phyloP scores from a whole-genome alignment of 2,888 invertebrate genomes.

The Sphinx pinastri region DNA sequence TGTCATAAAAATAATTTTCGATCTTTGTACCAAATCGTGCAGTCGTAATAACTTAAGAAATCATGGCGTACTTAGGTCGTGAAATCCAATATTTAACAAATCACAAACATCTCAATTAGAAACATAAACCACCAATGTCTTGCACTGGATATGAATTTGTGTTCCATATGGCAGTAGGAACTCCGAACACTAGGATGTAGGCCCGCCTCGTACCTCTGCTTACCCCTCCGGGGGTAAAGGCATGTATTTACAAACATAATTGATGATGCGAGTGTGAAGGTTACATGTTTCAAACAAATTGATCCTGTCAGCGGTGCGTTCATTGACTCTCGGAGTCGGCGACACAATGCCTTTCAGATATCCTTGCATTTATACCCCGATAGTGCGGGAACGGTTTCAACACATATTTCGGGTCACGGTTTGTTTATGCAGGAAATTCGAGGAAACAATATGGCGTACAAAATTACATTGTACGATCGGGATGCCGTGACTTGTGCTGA shows the following conservation, averaged over 20 bases:
- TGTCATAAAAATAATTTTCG: not conserved
- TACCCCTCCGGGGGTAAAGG: too few relatives aligned
- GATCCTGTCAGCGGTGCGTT: not conserved
- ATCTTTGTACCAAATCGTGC: not conserved
- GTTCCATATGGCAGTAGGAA: too few relatives aligned
- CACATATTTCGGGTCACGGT: conserved; percentile 6
- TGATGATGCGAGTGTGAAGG: not conserved
- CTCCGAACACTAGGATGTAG: too few relatives aligned
- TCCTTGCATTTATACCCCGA: conserved; percentile 26
- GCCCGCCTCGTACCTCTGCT: too few relatives aligned
- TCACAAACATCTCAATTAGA: too few relatives aligned
- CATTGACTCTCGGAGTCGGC: conserved; percentile 20
- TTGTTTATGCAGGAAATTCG: conserved; percentile 18
- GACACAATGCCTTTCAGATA: conserved; percentile 30
- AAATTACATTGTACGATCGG: not conserved
- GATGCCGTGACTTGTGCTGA: not conserved
- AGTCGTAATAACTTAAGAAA: too few relatives aligned
- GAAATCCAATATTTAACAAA: too few relatives aligned
- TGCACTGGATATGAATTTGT: too few relatives aligned
- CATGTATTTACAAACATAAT: not conserved
- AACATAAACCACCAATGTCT: too few relatives aligned
- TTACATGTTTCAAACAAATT: conserved; percentile 17
- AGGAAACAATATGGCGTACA: not conserved
- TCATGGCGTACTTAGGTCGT: too few relatives aligned
- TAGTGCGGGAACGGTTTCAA: conserved; percentile 12